Evolutionary conservation across 2,113 vertebrate genomes (phyloP), one percentile per base, ranked within the genome.

Genomic region (Oxyruncus cristatus): DNA sequence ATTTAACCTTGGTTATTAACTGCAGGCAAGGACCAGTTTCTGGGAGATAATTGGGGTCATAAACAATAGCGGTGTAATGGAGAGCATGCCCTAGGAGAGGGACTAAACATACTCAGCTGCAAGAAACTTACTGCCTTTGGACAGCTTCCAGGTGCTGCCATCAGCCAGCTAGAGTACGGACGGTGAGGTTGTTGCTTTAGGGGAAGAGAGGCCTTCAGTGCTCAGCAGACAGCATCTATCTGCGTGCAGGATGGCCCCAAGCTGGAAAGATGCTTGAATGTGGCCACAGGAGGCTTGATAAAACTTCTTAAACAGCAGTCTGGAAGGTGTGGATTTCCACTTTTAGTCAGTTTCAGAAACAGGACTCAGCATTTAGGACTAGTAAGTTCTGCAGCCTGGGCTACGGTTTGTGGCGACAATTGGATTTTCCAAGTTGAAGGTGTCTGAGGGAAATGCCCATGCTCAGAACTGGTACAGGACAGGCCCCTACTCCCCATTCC

Each of bases 1-100:
- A 95, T 92, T 96, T 96, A 96, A 92, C 91, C 84, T 91, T 91
- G 91, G 86, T 96, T 97, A 96, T 96, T 97, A 97, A 97, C 81
- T 96, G 85, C 71, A 84, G 81, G 76, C 93, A 95, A 95, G 90
- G 77, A 95, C 93, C 92, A 85, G 89, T 93, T 92, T 95, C 92
- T 84, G 83, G 73, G 53, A 84, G 84, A 95, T 95, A 94, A 96
- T 46, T 92, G 85, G 78, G 93, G 92, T 80, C 79, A 85, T 95
- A 93, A 96, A 92, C 88, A 96, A 95, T 83, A 85, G 79, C 82
- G 70, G 65, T 41, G 74, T 81, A 93, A 87, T 68, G 82, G 83
- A 96, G 77, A 62, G 39, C 56, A 50, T 79, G 79, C 44, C 74
- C 56, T 92, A 76, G 76, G 67, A 92, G 92, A 94, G 39, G 70